Conservation (phyloP, 1,140 invertebrate species). For the Saccostrea echinata region DNA sequence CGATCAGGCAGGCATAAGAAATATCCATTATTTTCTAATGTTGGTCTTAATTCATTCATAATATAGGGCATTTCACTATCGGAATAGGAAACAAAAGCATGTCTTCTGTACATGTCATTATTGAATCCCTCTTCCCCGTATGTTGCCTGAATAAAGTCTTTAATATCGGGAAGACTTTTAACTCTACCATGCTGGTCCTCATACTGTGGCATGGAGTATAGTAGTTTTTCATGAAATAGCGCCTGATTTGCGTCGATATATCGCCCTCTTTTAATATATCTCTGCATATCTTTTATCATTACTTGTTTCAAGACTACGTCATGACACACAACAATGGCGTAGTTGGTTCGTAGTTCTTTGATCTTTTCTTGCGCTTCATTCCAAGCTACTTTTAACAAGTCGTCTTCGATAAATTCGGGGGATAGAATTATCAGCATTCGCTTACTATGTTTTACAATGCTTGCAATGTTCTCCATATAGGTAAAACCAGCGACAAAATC, state of each 20-base stretch:
- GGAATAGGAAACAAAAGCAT: slow-evolving; percentile 64
- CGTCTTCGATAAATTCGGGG: slow-evolving; percentile 53
- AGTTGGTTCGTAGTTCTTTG: slow-evolving; percentile 63
- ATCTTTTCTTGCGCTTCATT: slow-evolving; percentile 65
- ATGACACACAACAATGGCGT: slow-evolving; percentile 61
- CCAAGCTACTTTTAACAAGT: slow-evolving; percentile 62
- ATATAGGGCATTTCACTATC: slow-evolving; percentile 63
- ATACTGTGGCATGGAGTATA: slow-evolving; percentile 58
- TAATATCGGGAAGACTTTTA: slow-evolving; percentile 26
- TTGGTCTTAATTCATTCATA: slow-evolving; percentile 56
- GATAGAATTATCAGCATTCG: slow-evolving; percentile 64
- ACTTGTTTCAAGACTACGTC: slow-evolving; percentile 50
- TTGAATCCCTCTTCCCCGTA: slow-evolving; percentile 39
- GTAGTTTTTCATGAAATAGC: slow-evolving; percentile 60
- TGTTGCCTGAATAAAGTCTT: slow-evolving; percentile 41
- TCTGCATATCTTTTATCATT: slow-evolving; percentile 58
- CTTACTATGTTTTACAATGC: slow-evolving; percentile 63
- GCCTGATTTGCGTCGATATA: slow-evolving; percentile 57
- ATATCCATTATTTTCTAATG: slow-evolving; percentile 60
- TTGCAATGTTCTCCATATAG: slow-evolving; percentile 65
- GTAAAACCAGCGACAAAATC: slow-evolving; percentile 67
- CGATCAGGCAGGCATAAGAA: slow-evolving; percentile 64
- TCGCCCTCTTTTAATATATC: slow-evolving; percentile 61
- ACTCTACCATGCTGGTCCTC: not conserved
- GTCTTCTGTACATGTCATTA: slow-evolving; percentile 19